Base-by-base conservation (phyloP, 2,113 vertebrate genomes). In the Pedionomus torquatus region DNA sequence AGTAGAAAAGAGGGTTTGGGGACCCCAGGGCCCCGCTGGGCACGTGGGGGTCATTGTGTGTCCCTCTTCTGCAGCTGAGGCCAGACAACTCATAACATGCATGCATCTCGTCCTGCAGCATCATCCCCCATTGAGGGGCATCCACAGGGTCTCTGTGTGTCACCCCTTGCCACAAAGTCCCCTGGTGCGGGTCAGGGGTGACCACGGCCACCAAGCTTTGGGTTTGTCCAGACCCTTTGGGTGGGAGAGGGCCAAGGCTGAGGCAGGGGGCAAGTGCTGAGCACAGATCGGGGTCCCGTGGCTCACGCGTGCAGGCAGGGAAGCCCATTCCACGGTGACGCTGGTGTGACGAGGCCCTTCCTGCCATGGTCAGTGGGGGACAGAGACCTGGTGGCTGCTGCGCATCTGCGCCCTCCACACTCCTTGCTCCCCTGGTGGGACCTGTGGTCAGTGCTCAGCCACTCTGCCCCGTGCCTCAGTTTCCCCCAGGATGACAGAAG, bases 381-480 rank as follows among this genome's bases (percentile, higher is more conserved):
- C 55, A 28, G 33, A 31, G 55, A 55, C 18, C 28, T 0, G 5
- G 78, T 28, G 17, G n/a, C 26, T 12, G 28, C 24, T 0, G 2
- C 0, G 1, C 39, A 37, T 30, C 61, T 6, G 8, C 69, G 52
- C 58, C 60, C 69, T n/a, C 31, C 19, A 0, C 12, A 1, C 49
- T 52, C 28, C 44, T n/a, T 1, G 0, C 39, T 54, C 39, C 7
- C 35, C 31, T 24, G 51, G 16, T 26, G 5, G 24, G 13, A 16
- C 17, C 28, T 7, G 3, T 9, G 20, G 10, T 24, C 0, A 0
- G 26, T 39, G 49, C 25, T 60, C 0, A 1, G 44, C 11, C 1
- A 2, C 63, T 37, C 61, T 19, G 74, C 37, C 19, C 72, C 0
- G 1, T 28, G 49, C 49, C 79, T 35, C 8, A 2, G 39, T 72